Conservation (phyloP, 2,888 invertebrate genomes). For the Limnephilus marmoratus region DNA sequence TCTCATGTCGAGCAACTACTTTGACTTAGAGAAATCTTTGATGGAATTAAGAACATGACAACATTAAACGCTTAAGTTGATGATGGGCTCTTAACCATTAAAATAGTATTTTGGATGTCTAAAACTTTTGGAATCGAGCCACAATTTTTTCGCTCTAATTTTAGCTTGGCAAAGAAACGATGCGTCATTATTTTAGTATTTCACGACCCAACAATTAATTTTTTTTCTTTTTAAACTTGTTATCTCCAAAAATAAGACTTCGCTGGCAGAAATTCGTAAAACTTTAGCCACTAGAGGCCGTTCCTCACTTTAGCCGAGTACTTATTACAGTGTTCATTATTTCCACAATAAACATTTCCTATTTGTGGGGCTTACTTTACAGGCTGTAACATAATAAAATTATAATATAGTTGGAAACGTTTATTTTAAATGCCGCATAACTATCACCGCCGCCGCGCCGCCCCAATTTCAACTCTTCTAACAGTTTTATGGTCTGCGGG, state of each 20-base stretch:
- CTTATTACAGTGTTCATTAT: neutral
- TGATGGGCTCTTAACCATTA: neutral
- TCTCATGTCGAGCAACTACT: neutral
- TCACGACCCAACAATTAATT: neutral
- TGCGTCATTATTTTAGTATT: slow-evolving; percentile 5
- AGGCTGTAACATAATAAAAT: slow-evolving; percentile 44
- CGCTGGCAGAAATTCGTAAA: slow-evolving; percentile 43
- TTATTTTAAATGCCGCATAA: slow-evolving; percentile 46
- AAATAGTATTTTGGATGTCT: neutral
- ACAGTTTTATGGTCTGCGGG: slow-evolving; percentile 7
- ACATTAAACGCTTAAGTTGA: neutral
- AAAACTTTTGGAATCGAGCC: neutral
- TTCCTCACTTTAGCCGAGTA: slow-evolving; percentile 8
- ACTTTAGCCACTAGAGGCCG: slow-evolving; percentile 30
- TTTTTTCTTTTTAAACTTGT: neutral
- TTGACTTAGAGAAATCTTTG: neutral
- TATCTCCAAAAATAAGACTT: slow-evolving; percentile 41
- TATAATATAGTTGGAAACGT: slow-evolving; percentile 32
- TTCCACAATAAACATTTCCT: neutral
- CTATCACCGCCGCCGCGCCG: neutral
- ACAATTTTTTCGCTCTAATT: neutral
- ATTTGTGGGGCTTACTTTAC: neutral
- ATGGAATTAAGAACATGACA: neutral
- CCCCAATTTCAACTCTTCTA: slow-evolving; percentile 37
- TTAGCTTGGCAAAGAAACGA: neutral